phyloP scores from a whole-genome alignment of 2,113 vertebrate genomes.

The Callithrix jacchus region DNA sequence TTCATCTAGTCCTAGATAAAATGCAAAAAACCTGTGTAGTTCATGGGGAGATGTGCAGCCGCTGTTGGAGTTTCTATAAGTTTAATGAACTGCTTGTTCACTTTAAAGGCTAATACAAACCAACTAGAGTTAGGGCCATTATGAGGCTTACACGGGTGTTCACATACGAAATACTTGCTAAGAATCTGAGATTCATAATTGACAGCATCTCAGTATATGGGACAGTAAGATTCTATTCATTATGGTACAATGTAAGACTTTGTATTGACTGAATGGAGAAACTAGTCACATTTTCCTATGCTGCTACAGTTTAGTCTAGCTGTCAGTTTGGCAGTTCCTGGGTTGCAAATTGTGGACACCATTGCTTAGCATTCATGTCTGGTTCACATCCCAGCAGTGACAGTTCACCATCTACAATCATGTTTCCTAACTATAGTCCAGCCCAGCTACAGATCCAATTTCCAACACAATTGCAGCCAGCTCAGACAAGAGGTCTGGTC shows the following conservation, averaged over 20 bases:
- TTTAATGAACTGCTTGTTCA: constrained; percentile 49
- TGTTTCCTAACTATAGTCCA: constrained; percentile 43
- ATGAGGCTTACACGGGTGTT: neutral
- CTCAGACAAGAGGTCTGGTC: constrained; percentile 17
- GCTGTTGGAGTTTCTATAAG: neutral
- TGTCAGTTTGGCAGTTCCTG: constrained; percentile 46
- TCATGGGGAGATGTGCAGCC: constrained; percentile 29
- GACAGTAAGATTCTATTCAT: constrained; percentile 36
- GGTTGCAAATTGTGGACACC: constrained; percentile 30
- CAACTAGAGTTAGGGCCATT: neutral
- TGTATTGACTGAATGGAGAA: neutral
- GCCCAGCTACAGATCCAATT: constrained; percentile 46
- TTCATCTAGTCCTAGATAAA: constrained; percentile 71
- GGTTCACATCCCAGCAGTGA: constrained; percentile 41
- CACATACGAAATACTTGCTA: constrained; percentile 28
- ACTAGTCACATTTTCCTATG: neutral
- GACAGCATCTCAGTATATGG: constrained; percentile 19
- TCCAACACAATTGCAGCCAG: constrained; percentile 10
- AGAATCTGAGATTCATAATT: constrained; percentile 47
- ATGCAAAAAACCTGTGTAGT: constrained; percentile 58
- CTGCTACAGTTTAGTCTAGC: constrained; percentile 30
- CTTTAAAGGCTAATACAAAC: constrained; percentile 55
- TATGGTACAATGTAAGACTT: constrained; percentile 9
- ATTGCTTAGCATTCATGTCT: constrained; percentile 62
- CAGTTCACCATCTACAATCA: constrained; percentile 30